Evolutionary conservation across 2,888 invertebrate genomes (phyloP).

Genomic region (Lomographa bimaculata): DNA sequence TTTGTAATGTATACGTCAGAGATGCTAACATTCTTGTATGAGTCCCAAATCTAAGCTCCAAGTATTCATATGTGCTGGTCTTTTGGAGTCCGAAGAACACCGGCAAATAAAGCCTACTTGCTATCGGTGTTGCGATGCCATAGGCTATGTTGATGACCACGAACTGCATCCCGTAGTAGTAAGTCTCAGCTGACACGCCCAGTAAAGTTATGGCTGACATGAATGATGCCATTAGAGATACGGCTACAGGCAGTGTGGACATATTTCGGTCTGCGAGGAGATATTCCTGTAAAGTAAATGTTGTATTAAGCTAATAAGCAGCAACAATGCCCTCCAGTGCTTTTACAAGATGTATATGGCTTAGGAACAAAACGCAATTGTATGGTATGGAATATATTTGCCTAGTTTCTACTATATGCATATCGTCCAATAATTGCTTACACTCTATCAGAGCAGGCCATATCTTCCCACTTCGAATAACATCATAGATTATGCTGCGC

Average conservation of each 20-base stretch:
- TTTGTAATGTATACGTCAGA: conserved; percentile 93
- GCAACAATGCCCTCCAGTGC: too few relatives aligned
- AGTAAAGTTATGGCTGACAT: conserved; percentile 95
- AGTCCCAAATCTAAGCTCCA: conserved; percentile 93
- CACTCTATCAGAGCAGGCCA: too few relatives aligned
- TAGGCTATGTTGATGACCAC: conserved; percentile 90
- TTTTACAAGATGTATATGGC: too few relatives aligned
- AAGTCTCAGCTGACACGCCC: conserved; percentile 95
- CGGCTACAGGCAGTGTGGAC: conserved; percentile 91
- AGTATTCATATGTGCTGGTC: conserved; percentile 96
- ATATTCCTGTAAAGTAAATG: conserved; percentile 86
- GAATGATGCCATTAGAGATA: conserved; percentile 96
- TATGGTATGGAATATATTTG: too few relatives aligned
- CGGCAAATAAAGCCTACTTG: conserved; percentile 90
- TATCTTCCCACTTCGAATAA: too few relatives aligned
- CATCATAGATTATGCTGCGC: too few relatives aligned
- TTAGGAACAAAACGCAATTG: too few relatives aligned
- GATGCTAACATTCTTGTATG: conserved; percentile 90
- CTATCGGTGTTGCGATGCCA: conserved; percentile 89
- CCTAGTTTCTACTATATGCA: too few relatives aligned
- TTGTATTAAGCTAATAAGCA: too few relatives aligned
- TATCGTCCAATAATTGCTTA: too few relatives aligned
- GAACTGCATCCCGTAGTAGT: conserved; percentile 92
- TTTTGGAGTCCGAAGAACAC: conserved; percentile 93
- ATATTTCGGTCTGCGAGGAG: conserved; percentile 92